Percentiles rank a stretch among this genome's conserved stretches.
phyloP scores from a whole-genome alignment of 2,888 invertebrate species.

The Euclidia mi region DNA sequence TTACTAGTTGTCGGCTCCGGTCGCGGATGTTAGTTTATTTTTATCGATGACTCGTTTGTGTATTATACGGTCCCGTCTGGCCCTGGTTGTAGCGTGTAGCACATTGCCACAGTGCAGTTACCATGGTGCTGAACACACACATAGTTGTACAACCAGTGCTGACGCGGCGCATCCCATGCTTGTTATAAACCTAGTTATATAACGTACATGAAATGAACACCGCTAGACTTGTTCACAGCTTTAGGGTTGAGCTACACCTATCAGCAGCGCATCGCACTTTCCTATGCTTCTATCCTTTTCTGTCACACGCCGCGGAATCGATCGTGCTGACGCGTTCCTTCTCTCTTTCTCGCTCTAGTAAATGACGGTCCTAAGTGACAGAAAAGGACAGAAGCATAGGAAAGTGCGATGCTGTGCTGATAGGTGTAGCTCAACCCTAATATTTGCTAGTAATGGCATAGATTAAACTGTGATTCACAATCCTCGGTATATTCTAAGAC shows the following conservation, averaged over 20 bases:
- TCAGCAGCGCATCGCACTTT: no score
- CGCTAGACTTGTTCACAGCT: slow-evolving; percentile 29
- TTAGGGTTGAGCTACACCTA: no score
- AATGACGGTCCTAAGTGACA: no score
- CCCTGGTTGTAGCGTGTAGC: slow-evolving; percentile 37
- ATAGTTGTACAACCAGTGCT: slow-evolving; percentile 35
- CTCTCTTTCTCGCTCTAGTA: no score
- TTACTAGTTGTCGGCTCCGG: slow-evolving; percentile 42
- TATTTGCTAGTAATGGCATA: slow-evolving; percentile 27
- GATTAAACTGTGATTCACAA: slow-evolving; percentile 24
- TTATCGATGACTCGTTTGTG: slow-evolving; percentile 50
- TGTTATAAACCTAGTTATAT: slow-evolving; percentile 46
- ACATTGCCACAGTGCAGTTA: slow-evolving; percentile 27
- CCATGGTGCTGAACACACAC: slow-evolving; percentile 38
- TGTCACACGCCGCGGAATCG: no score
- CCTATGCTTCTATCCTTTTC: no score
- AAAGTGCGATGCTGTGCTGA: no score
- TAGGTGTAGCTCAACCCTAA: slow-evolving; percentile 21
- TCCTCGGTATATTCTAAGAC: slow-evolving; percentile 21
- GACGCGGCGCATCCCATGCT: slow-evolving; percentile 41
- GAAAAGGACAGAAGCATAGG: no score
- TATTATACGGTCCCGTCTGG: slow-evolving; percentile 43
- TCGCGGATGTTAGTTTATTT: slow-evolving; percentile 40
- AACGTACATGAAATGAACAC: slow-evolving; percentile 36
- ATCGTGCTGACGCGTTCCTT: no score